Evolutionary conservation across 2,888 invertebrate genomes (phyloP), one percentile per base, ranked within the genome.

Genomic region (Eremobia ochroleuca): DNA sequence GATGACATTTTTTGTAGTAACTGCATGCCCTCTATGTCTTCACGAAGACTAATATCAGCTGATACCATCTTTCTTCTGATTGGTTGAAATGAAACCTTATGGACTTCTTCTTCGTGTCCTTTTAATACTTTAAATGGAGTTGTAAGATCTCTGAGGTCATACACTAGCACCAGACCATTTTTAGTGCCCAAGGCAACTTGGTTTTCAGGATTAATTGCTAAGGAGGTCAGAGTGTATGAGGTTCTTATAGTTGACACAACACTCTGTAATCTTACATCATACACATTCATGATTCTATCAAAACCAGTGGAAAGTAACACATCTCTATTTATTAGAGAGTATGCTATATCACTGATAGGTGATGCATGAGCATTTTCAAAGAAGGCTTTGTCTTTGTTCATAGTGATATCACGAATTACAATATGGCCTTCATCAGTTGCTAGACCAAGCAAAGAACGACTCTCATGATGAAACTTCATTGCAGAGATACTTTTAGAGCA

Each of bases 211-310:
- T 97, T 94, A 87, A 96, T 92, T 86, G 97, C 92, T 82, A 97
- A 81, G 77, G 95, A 92, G 85, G 96, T 95, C 31, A 97, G 90
- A 49, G 94, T 94, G 73, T 95, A 92, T 52, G 94, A 90, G 13
- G 97, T 96, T 81, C 91, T 92, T 49, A 95, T 92, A 8, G 96
- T 94, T 25, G 96, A 94, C n/a, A 97, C 96, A 72, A 96, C 92
- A 91, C 94, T 95, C 88, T 96, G 95, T 73, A 95, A 89, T 89
- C 96, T 92, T n/a, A 97, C 92, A 91, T 97, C 97, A 89, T 97
- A 97, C 4, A 97, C 96, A 92, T 97, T 95, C 91, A 97, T 96
- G 69, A 96, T 94, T 88, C 97, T 97, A 90, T 97, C 97, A 85
- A 95, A 95, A 0, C 97, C 97, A 87, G 97, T 93, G 0, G 97